Percentiles rank a stretch among this genome's conserved stretches.
Conservation (phyloP, 2,797 vertebrate genomes). For the Neostethus bicornis region DNA sequence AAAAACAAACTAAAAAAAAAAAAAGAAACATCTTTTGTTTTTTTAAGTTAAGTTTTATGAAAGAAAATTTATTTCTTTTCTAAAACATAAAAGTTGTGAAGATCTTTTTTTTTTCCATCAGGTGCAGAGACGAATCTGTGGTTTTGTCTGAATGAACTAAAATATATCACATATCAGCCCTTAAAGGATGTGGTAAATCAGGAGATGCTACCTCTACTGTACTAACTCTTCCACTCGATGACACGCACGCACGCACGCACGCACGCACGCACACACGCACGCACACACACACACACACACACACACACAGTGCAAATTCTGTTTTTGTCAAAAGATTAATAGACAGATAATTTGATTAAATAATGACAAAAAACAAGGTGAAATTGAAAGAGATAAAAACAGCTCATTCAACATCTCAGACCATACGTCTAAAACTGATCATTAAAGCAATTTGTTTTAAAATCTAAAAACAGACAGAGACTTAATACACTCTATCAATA, state of each 20-base stretch:
- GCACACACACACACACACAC: neutral
- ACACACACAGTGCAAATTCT: slow-evolving; percentile 41
- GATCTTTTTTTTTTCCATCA: neutral
- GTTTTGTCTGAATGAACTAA: slow-evolving; percentile 1
- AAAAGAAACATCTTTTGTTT: neutral
- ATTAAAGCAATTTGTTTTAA: slow-evolving; percentile 27
- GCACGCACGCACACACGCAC: neutral
- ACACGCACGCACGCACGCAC: neutral
- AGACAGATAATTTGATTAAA: slow-evolving; percentile 28
- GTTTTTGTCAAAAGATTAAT: slow-evolving; percentile 32
- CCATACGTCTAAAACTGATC: slow-evolving; percentile 7
- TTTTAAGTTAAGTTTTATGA: neutral
- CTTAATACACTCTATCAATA: slow-evolving; percentile 33
- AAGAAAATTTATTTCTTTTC: too few relatives aligned
- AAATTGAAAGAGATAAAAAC: slow-evolving; percentile 28
- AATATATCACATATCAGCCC: slow-evolving; percentile 39
- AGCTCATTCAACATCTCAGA: slow-evolving; percentile 18
- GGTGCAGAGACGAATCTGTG: slow-evolving; percentile 3
- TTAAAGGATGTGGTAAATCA: slow-evolving; percentile 45
- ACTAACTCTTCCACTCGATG: slow-evolving; percentile 22
- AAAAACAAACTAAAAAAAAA: neutral
- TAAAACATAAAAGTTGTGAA: neutral
- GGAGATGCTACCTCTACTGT: slow-evolving; percentile 55
- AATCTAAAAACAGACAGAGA: slow-evolving; percentile 35
- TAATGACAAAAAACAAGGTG: slow-evolving; percentile 14